Evolutionary conservation across 1,140 invertebrate species (phyloP).

Genomic region (Dendrolimus kikuchii): DNA sequence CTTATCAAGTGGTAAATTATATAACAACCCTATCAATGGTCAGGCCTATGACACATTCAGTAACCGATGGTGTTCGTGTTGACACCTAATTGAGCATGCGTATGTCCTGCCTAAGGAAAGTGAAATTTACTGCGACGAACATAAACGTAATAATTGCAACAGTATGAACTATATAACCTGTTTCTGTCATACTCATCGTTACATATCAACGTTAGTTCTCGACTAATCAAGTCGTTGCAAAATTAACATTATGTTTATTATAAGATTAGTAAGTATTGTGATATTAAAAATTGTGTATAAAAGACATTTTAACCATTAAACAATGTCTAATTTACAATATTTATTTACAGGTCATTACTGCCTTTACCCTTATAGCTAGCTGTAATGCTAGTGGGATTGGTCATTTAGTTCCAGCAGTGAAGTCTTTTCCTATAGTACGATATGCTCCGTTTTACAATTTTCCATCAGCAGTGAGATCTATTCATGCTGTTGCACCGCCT

Average conservation of each 20-base stretch:
- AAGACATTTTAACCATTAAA: too few relatives aligned
- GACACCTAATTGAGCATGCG: slow-evolving; percentile 56
- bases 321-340: slow-evolving; percentile 7
- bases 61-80: slow-evolving; percentile 43
- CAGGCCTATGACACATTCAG: slow-evolving; percentile 43
- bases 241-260: slow-evolving; percentile 38
- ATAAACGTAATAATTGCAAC: slow-evolving; percentile 64
- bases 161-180: slow-evolving; percentile 66
- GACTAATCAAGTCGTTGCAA: slow-evolving; percentile 45
- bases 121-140: slow-evolving; percentile 50
- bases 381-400: slow-evolving; percentile 54
- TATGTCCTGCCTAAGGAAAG: slow-evolving; percentile 62
- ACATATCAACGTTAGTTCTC: slow-evolving; percentile 45
- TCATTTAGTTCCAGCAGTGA: slow-evolving; percentile 40
- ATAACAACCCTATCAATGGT: slow-evolving; percentile 48
- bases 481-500: slow-evolving; percentile 52
- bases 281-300: too few relatives aligned
- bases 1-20: slow-evolving; percentile 23
- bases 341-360: slow-evolving; percentile 45
- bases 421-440: slow-evolving; percentile 47
- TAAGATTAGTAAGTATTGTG: slow-evolving; percentile 54
- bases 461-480: slow-evolving; percentile 44
- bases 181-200: slow-evolving; percentile 43
- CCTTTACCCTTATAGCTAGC: slow-evolving; percentile 44
- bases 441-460: slow-evolving; percentile 66